These are phyloP conservation scores for Oophaga sylvatica DNA, from an alignment of 2,797 vertebrate genomes.

Conservation along the genomic window DNA sequence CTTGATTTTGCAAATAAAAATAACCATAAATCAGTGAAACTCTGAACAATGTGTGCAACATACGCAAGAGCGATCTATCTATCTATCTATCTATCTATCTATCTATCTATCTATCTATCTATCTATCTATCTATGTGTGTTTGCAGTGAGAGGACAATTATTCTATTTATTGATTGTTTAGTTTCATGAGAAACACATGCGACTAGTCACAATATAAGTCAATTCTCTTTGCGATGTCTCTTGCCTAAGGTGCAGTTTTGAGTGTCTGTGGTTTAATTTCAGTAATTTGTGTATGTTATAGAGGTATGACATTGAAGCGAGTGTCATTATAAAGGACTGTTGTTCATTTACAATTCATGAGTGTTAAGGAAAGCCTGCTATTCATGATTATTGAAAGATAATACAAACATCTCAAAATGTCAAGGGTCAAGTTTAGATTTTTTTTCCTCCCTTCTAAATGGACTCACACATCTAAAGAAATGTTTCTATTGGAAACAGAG, in stretches of 20 bases:
- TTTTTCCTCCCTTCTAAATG: background rate
- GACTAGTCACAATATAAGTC: background rate
- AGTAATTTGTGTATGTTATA: conserved; percentile 33
- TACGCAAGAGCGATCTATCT: background rate
- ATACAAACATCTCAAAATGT: conserved; percentile 42
- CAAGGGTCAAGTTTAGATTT: conserved; percentile 48
- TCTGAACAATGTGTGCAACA: background rate
- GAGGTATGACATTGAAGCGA: conserved; percentile 14
- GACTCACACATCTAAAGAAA: conserved; percentile 20
- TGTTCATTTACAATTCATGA: conserved; percentile 45
- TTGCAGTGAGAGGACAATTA: no score
- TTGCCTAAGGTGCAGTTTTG: conserved; percentile 8
- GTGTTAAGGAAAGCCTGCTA: conserved; percentile 31
- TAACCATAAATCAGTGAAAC: background rate
- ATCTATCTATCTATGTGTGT: background rate
- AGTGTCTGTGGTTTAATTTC: conserved; percentile 11
- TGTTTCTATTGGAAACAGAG: background rate
- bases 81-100: background rate
- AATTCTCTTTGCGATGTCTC: conserved; percentile 1
- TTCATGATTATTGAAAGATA: conserved; percentile 48
- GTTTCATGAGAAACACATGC: conserved; percentile 8
- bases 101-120: background rate
- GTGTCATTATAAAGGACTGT: conserved; percentile 54
- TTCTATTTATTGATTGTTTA: conserved; percentile 5
- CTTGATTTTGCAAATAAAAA: conserved; percentile 25